Base-by-base conservation (phyloP, 2,888 invertebrate genomes). In the Saturnia pavonia region DNA sequence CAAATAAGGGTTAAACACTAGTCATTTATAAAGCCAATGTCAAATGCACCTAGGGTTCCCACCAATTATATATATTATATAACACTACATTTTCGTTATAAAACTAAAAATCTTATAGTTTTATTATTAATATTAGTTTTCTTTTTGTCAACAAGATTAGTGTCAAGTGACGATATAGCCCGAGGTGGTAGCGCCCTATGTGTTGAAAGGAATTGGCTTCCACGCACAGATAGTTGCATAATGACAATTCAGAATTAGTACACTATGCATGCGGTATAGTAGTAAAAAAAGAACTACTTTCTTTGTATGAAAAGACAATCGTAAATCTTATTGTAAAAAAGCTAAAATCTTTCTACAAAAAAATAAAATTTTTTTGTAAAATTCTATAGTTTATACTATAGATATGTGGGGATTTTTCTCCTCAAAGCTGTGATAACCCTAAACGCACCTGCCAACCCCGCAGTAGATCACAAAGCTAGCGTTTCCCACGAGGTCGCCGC, bases 391-490 rank as follows among this genome's bases (percentile, higher is more conserved):
- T 9, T 9, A 22, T 34, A 34, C 2, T 4, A 54, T n/a, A n/a
- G n/a, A n/a, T n/a, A n/a, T n/a, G n/a, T n/a, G n/a, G n/a, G n/a
- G n/a, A n/a, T n/a, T n/a, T n/a, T n/a, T n/a, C 7, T 54, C 22
- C 14, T 14, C 27, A 60, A 60, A 14, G 6, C 3, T 25, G 25
- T 27, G 57, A 27, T 27, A 25, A 27, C 57, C 57, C 57, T 60
- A 60, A 79, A 79, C 78, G 76, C 81, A 85, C 85, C 83, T 85
- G 85, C 82, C 82, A 82, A 83, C 82, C 82, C 80, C 77, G 75
- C 75, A 71, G 75, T 74, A 74, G 65, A 65, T 65, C 65, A 65
- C 65, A 65, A 40, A 40, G 65, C 19, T 40, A 11, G 65, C 22
- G 51, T 34, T 86, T 86, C 86, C 86, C 86, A 86, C 86, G 85